phyloP scores from a whole-genome alignment of 2,113 vertebrate genomes.

The Tachysurus vachellii region DNA sequence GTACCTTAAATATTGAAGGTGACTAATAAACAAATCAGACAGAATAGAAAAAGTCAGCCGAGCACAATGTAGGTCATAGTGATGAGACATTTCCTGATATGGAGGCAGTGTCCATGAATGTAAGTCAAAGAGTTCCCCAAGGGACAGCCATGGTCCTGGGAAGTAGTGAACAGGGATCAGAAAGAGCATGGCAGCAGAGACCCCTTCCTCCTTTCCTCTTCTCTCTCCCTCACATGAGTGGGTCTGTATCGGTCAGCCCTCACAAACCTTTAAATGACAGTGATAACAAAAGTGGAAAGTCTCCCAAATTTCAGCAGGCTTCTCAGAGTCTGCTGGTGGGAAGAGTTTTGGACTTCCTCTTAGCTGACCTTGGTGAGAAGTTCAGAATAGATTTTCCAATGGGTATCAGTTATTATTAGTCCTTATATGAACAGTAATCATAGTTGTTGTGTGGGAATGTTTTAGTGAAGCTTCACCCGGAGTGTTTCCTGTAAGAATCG shows the following conservation, averaged over 20 bases:
- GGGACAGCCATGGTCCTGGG: constrained; percentile 71
- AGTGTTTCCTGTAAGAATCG: constrained; percentile 6
- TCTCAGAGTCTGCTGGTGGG: constrained; percentile 67
- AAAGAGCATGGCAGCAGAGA: constrained; percentile 53
- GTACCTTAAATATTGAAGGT: neutral
- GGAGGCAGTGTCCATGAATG: constrained; percentile 53
- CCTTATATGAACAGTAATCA: constrained; percentile 53
- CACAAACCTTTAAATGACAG: constrained; percentile 59
- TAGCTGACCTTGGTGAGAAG: constrained; percentile 57
- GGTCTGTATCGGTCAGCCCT: constrained; percentile 38
- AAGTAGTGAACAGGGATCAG: constrained; percentile 66
- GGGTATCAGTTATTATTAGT: constrained; percentile 66
- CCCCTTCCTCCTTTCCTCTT: constrained; percentile 13
- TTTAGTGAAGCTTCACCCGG: constrained; percentile 36
- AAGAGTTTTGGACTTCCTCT: constrained; percentile 65
- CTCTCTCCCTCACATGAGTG: constrained; percentile 37
- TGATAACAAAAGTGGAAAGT: constrained; percentile 48
- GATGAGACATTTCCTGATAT: constrained; percentile 51
- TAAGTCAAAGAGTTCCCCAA: constrained; percentile 51
- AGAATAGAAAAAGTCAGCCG: neutral
- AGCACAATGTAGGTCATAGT: constrained; percentile 52
- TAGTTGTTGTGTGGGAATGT: constrained; percentile 66
- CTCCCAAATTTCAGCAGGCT: constrained; percentile 36
- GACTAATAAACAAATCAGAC: neutral
- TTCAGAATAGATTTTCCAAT: constrained; percentile 62